Evolutionary conservation across 2,797 vertebrate genomes (phyloP).

Genomic region (Leptodactylus fallax): DNA sequence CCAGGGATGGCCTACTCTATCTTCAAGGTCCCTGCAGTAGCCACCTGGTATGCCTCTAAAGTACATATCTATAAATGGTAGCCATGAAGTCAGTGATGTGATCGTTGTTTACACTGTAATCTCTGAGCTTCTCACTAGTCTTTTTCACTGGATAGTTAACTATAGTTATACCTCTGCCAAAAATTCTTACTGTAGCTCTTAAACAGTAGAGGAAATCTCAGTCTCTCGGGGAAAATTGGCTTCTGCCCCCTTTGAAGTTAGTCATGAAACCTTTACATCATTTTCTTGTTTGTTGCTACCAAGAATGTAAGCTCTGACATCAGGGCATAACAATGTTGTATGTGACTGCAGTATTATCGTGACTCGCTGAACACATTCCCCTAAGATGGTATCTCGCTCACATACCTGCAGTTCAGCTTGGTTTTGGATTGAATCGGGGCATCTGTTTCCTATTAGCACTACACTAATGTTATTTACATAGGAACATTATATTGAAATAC

Average conservation of each 20-base stretch:
- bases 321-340: background rate
- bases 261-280: background rate
- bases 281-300: conserved; percentile 25
- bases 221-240: background rate
- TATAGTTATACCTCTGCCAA: background rate
- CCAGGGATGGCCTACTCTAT: background rate
- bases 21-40: too few species aligned
- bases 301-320: conserved; percentile 17
- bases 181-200: background rate
- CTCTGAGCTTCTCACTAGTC: background rate
- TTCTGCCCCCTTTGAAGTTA: background rate
- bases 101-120: conserved; percentile 9
- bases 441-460: conserved; percentile 3
- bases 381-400: background rate
- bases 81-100: background rate
- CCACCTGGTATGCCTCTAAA: background rate
- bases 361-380: background rate
- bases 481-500: conserved; percentile 1
- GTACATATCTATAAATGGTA: background rate
- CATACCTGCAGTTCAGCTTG: background rate
- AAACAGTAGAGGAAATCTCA: background rate
- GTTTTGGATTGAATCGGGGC: background rate
- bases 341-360: background rate
- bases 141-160: background rate
- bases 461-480: background rate